phyloP scores from a whole-genome alignment of 2,888 invertebrate species.

The Drosophila siamana region DNA sequence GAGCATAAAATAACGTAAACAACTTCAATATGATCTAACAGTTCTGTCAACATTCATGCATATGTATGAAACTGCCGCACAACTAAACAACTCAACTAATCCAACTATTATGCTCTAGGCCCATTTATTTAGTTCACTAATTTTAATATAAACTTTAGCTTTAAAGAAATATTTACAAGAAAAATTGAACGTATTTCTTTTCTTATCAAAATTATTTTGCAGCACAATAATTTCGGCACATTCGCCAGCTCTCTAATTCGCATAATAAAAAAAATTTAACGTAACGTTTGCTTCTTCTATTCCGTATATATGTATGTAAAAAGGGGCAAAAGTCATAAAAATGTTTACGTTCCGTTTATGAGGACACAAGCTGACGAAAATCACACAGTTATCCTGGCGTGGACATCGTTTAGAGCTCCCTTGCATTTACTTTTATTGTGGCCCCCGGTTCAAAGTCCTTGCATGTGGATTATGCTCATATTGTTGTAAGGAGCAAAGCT shows the following conservation, averaged over 20 bases:
- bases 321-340: slow-evolving; percentile 66
- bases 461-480: slow-evolving; percentile 29
- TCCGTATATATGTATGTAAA: slow-evolving; percentile 11
- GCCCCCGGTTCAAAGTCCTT: slow-evolving; percentile 44
- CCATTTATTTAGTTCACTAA: not conserved
- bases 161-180: not conserved
- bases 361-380: slow-evolving; percentile 71
- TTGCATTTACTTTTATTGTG: slow-evolving; percentile 65
- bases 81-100: not conserved
- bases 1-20: slow-evolving; percentile 40
- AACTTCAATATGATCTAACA: slow-evolving; percentile 30
- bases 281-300: not conserved
- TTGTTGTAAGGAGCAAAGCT: slow-evolving; percentile 19
- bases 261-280: slow-evolving; percentile 18
- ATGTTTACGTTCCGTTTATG: slow-evolving; percentile 68
- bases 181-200: not conserved
- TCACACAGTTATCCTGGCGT: slow-evolving; percentile 58
- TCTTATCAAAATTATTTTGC: slow-evolving; percentile 1
- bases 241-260: slow-evolving; percentile 17
- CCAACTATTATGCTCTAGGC: not conserved
- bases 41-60: slow-evolving; percentile 10
- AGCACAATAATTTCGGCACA: slow-evolving; percentile 28
- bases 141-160: not conserved
- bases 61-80: not conserved
- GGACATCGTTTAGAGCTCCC: slow-evolving; percentile 35